Percentiles rank a stretch among this genome's conserved stretches.
Conservation (phyloP, 2,888 invertebrate genomes). For the Oligia fasciuncula region DNA sequence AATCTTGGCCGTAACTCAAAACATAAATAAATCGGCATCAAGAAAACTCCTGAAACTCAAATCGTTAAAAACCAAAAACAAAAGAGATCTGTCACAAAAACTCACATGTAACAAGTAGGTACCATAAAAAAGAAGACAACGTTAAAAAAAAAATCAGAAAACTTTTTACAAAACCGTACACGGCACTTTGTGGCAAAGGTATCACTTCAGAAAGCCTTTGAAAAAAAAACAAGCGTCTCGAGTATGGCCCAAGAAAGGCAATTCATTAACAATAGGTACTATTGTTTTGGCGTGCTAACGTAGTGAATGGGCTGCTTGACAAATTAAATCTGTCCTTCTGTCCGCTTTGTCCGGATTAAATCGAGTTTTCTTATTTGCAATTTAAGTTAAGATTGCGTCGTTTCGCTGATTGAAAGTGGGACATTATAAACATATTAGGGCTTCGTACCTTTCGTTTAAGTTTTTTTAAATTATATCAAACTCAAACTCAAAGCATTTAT, state of each 20-base stretch:
- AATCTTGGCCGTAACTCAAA: background rate
- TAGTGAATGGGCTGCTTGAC: conserved; percentile 64
- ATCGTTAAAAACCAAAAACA: background rate
- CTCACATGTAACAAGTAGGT: conserved; percentile 19
- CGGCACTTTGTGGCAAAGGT: conserved; percentile 56
- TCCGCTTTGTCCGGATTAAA: conserved; percentile 65
- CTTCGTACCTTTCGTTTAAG: background rate
- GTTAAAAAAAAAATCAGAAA: conserved; percentile 47
- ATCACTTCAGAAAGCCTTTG: conserved; percentile 29
- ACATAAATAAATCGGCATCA: background rate
- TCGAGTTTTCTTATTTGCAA: conserved; percentile 66
- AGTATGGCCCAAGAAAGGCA: conserved; percentile 52
- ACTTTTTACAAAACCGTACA: conserved; percentile 39
- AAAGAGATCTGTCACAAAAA: background rate
- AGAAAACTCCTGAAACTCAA: no score
- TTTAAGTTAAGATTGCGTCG: conserved; percentile 45
- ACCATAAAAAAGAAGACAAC: conserved; percentile 20
- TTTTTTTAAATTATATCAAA: background rate
- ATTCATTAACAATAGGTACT: conserved; percentile 64
- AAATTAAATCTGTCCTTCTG: conserved; percentile 70
- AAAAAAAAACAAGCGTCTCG: conserved; percentile 47
- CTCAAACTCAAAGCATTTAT: no score
- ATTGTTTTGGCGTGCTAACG: conserved; percentile 62
- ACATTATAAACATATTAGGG: conserved; percentile 43
- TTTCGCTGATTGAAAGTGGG: conserved; percentile 51